These are phyloP conservation scores for Sphaerophoria taeniata DNA, from an alignment of 2,888 invertebrate species.

Conservation along the genomic window DNA sequence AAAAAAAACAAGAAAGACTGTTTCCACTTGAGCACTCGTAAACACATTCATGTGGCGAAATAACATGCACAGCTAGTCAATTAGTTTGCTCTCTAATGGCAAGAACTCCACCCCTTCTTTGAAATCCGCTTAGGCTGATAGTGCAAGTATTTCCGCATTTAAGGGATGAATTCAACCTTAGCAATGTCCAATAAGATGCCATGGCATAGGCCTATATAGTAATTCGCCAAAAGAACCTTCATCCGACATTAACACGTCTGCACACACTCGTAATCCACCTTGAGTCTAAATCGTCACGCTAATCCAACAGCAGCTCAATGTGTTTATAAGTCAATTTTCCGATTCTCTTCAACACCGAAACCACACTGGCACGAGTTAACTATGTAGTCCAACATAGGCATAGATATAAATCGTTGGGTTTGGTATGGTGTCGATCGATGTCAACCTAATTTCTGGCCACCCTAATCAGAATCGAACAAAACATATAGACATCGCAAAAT, in stretches of 20 bases:
- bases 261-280: slow-evolving; percentile 55
- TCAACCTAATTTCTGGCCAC: slow-evolving; percentile 74
- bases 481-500: slow-evolving; percentile 17
- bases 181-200: neutral
- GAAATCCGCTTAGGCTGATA: slow-evolving; percentile 30
- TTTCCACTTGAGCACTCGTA: slow-evolving; percentile 43
- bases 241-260: slow-evolving; percentile 64
- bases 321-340: slow-evolving; percentile 12
- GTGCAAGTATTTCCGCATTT: slow-evolving; percentile 55
- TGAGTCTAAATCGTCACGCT: slow-evolving; percentile 11
- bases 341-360: neutral
- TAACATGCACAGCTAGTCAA: slow-evolving; percentile 57
- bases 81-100: slow-evolving; percentile 54
- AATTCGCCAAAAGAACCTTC: slow-evolving; percentile 57
- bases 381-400: neutral
- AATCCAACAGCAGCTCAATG: slow-evolving; percentile 46
- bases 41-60: slow-evolving; percentile 44
- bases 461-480: slow-evolving; percentile 71
- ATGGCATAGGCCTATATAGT: neutral
- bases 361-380: slow-evolving; percentile 60
- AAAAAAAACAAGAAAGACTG: slow-evolving; percentile 9
- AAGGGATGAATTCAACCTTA: slow-evolving; percentile 50
- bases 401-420: slow-evolving; percentile 50
- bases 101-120: neutral
- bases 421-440: slow-evolving; percentile 72